Base-by-base conservation (phyloP, 2,888 invertebrate species). In the Ectropis crepuscularia region DNA sequence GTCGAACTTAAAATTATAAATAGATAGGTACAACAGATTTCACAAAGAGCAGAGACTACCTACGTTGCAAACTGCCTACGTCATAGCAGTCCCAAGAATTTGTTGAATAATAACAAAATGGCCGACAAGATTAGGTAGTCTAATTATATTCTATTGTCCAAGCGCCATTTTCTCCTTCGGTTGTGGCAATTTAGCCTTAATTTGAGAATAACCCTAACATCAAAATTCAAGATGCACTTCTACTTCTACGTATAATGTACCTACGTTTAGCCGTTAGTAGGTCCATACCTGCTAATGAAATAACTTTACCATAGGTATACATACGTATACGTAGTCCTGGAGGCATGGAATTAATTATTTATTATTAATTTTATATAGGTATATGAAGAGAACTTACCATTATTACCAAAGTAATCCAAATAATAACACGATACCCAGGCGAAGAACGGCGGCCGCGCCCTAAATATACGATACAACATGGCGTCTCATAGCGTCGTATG, bases 401-500 rank as follows among this genome's bases (percentile, higher is more conserved):
- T 72, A 64, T 86, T 74, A 74, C 63, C 67, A 73, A 53, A 72
- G 68, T 74, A 80, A 81, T 81, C 81, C 80, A 74, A 75, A 72
- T 70, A 74, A 70, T 73, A 74, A 74, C 77, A 81, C 80, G 77
- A 77, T 76, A 78, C 74, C 28, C 51, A 74, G 63, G 73, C 73
- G 73, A 77, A 76, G 76, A 77, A 77, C 78, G 75, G 77, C 71
- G 76, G 83, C 88, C 89, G 89, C 90, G 86, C 88, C 87, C 79
- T 84, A 81, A 53, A 72, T 74, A 78, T 75, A 75, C 64, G 69
- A 78, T 72, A 82, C 83, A 90, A 91, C 83, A 91, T 91, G 91
- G 91, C 90, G 87, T 75, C 79, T 78, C 78, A 82, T 54, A 16
- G 10, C 80, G 65, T 70, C 78, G 81, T 74, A 53, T 57, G 58